Conservation (phyloP, 2,113 vertebrate genomes). For the Pseudorasbora parva region DNA sequence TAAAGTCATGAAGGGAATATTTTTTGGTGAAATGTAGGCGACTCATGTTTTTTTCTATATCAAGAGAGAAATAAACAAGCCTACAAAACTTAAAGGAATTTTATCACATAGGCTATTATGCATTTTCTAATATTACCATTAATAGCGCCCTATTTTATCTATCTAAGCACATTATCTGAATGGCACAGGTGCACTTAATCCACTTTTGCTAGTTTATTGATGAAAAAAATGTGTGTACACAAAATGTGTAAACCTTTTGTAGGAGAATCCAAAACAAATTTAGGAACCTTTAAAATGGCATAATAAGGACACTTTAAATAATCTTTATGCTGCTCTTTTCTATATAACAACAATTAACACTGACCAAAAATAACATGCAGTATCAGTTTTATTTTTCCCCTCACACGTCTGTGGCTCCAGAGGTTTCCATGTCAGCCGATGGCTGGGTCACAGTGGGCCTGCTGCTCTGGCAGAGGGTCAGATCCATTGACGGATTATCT, state of each 20-base stretch:
- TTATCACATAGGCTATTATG: neutral
- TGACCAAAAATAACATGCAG: neutral
- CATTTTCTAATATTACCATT: no score
- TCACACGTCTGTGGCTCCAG: neutral
- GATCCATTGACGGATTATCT: slow-evolving; percentile 33
- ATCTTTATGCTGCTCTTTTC: neutral
- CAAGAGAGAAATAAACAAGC: neutral
- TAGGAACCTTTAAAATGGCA: no score
- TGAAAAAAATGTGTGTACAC: no score
- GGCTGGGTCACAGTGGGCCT: slow-evolving; percentile 15
- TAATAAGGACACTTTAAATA: neutral
- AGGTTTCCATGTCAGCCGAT: slow-evolving; percentile 1
- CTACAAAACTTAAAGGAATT: neutral
- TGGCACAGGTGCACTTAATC: no score
- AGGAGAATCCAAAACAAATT: no score
- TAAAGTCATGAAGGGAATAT: no score
- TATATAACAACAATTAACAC: neutral
- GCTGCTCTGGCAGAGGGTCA: neutral
- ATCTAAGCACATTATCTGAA: no score
- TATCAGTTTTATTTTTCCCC: neutral
- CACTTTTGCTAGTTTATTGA: no score
- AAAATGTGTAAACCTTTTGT: no score
- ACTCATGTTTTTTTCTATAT: neutral
- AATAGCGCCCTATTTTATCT: no score
- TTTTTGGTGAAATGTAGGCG: no score